These are phyloP conservation scores for Hafferia zeledoni DNA, from an alignment of 2,797 vertebrate species.

Conservation along the genomic window DNA sequence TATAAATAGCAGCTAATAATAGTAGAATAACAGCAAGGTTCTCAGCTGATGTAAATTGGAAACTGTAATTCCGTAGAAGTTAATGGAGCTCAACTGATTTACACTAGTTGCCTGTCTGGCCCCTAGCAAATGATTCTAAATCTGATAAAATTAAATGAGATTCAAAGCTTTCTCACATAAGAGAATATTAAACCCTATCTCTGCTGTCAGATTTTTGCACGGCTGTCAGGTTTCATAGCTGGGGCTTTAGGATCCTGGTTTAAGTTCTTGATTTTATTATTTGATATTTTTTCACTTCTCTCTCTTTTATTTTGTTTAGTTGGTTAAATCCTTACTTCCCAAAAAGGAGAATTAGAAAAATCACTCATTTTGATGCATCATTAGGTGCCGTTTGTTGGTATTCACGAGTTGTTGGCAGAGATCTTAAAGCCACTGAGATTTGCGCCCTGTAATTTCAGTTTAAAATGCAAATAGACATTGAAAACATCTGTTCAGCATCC, in stretches of 20 bases:
- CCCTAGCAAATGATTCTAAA: constrained; percentile 62
- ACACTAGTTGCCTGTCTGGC: constrained; percentile 64
- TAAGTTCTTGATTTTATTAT: constrained; percentile 58
- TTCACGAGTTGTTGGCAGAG: not conserved
- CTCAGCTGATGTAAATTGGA: constrained; percentile 66
- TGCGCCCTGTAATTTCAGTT: constrained; percentile 64
- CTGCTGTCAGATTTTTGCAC: constrained; percentile 30
- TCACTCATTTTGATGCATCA: not conserved
- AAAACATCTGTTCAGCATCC: constrained; percentile 37
- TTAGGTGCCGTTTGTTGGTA: constrained; percentile 30
- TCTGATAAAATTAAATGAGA: constrained; percentile 72
- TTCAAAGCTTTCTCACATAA: constrained; percentile 55
- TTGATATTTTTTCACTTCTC: constrained; percentile 30
- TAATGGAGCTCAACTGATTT: constrained; percentile 69
- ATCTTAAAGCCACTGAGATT: not conserved
- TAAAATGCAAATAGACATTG: constrained; percentile 34
- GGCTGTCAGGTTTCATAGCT: constrained; percentile 56
- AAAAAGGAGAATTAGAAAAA: constrained; percentile 9
- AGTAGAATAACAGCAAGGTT: constrained; percentile 54
- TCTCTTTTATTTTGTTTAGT: constrained; percentile 8
- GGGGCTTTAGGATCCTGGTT: constrained; percentile 29
- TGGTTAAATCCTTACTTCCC: not conserved
- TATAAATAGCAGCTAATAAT: constrained; percentile 67
- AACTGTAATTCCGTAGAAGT: constrained; percentile 62
- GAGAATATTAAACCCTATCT: constrained; percentile 59